Conservation (phyloP, 64 coral and sea anemone species). For the Pachyseris speciosa region DNA sequence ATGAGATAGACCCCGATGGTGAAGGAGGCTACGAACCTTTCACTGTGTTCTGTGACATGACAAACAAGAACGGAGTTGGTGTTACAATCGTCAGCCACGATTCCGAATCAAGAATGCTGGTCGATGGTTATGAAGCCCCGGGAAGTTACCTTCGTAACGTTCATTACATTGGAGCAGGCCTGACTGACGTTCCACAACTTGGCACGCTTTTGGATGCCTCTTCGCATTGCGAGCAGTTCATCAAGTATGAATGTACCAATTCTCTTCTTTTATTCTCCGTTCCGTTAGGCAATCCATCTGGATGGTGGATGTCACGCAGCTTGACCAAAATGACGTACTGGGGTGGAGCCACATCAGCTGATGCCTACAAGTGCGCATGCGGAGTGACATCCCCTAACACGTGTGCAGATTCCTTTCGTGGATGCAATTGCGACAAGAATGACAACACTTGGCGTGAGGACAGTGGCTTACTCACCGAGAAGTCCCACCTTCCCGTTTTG, state of each 20-base stretch:
- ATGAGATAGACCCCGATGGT: constrained; percentile 50
- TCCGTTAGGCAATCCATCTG: neutral
- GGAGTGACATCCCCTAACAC: neutral
- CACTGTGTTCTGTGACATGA: constrained; percentile 46
- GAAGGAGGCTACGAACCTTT: neutral
- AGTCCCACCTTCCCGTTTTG: neutral
- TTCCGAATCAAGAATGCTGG: neutral
- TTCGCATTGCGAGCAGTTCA: constrained; percentile 23
- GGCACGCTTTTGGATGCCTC: neutral
- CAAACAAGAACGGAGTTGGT: constrained; percentile 26
- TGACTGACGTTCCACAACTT: neutral
- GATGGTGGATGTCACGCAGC: constrained; percentile 40
- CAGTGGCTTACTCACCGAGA: neutral
- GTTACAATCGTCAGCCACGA: constrained; percentile 53
- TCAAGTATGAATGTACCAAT: constrained; percentile 9
- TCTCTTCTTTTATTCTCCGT: neutral
- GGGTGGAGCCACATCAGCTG: neutral
- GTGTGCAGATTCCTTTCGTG: neutral
- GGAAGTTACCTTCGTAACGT: constrained; percentile 3
- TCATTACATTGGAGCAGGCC: neutral
- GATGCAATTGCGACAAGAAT: constrained; percentile 9
- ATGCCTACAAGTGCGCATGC: neutral
- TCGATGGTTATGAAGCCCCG: neutral
- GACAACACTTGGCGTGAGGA: neutral
- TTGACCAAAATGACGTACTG: neutral